Evolutionary conservation across 2,113 vertebrate species (phyloP).

Genomic region (Zootoca vivipara): DNA sequence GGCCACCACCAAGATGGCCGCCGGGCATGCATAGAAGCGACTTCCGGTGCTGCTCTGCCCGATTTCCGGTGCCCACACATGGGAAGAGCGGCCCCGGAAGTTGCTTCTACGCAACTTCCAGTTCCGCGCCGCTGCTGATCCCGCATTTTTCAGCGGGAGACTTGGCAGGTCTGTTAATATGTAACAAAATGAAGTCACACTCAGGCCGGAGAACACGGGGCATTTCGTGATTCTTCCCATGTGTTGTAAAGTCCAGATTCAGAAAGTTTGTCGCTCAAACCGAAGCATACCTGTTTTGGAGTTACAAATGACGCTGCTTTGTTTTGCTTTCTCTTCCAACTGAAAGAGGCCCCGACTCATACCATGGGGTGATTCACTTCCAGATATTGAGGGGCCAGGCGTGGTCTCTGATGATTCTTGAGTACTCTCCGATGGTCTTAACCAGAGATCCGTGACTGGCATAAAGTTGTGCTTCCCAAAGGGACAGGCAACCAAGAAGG

Average conservation of each 20-base stretch:
- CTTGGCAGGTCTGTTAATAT: too few relatives aligned
- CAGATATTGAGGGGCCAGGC: neutral
- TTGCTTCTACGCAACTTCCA: too few relatives aligned
- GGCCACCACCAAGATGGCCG: too few relatives aligned
- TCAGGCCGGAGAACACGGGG: neutral
- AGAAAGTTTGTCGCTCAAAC: neutral
- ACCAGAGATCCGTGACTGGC: neutral
- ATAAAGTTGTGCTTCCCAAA: neutral
- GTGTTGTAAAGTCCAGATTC: neutral
- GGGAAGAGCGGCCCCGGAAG: too few relatives aligned
- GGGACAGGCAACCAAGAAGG: neutral
- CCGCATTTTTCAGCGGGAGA: too few relatives aligned
- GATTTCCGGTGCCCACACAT: too few relatives aligned
- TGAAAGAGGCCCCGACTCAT: neutral
- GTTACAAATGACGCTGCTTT: neutral
- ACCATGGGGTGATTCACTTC: neutral
- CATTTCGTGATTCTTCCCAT: neutral
- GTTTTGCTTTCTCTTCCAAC: neutral
- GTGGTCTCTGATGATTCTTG: neutral
- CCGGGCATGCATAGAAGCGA: too few relatives aligned
- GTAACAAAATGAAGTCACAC: neutral
- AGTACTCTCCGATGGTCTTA: neutral
- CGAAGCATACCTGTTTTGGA: neutral
- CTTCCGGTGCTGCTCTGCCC: too few relatives aligned
- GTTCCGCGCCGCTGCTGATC: too few relatives aligned